Evolutionary conservation across 2,797 vertebrate genomes (phyloP).

Genomic region (Phalloptychus januarius): DNA sequence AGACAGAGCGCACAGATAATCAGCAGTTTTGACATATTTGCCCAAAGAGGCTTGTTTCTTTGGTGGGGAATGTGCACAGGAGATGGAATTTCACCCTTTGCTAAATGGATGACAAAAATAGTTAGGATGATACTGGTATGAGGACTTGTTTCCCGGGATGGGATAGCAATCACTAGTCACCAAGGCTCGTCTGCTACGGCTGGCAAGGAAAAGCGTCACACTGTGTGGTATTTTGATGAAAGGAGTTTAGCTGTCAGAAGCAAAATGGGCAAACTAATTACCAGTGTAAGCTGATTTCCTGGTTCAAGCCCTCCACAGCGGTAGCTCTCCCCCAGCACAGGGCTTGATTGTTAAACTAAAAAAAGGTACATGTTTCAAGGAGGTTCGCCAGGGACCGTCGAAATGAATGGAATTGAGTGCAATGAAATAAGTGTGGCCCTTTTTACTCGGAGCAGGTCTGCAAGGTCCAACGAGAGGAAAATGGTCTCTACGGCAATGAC

Average conservation of each 20-base stretch:
- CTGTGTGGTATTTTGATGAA: constrained; percentile 69
- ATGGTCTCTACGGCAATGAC: constrained; percentile 51
- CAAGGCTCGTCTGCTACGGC: constrained; percentile 23
- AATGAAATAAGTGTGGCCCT: constrained; percentile 70
- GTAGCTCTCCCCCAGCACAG: constrained; percentile 48
- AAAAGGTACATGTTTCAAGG: constrained; percentile 69
- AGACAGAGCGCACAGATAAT: constrained; percentile 70
- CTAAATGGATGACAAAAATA: constrained; percentile 72
- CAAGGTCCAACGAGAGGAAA: constrained; percentile 65
- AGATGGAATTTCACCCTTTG: constrained; percentile 67
- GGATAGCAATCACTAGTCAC: constrained; percentile 34
- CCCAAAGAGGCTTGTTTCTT: constrained; percentile 60
- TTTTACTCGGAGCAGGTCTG: constrained; percentile 51
- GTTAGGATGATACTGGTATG: constrained; percentile 52
- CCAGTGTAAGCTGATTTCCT: constrained; percentile 74
- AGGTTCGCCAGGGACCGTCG: constrained; percentile 56
- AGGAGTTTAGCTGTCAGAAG: constrained; percentile 68
- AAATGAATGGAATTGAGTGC: constrained; percentile 69
- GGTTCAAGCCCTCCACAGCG: constrained; percentile 55
- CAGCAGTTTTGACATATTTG: constrained; percentile 70
- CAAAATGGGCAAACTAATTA: constrained; percentile 74
- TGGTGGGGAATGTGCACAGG: constrained; percentile 49
- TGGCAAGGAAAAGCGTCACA: constrained; percentile 38
- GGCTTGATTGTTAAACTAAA: constrained; percentile 68
- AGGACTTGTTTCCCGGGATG: constrained; percentile 51